Conservation (phyloP, 2,113 vertebrate species). For the Carassius auratus region DNA sequence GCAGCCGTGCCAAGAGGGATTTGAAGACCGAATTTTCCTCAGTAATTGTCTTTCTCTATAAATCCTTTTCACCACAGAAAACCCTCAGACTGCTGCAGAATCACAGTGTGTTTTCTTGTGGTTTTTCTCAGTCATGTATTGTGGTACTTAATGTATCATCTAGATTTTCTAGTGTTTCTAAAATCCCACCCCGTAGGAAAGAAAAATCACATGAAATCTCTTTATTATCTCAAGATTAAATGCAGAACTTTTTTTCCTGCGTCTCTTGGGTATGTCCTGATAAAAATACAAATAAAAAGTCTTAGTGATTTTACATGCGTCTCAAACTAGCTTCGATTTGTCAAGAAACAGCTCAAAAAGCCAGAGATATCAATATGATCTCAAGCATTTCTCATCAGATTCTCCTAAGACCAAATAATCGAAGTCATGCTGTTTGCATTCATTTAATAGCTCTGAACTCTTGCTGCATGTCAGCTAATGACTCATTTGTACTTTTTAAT, state of each 20-base stretch:
- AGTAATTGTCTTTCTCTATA: conserved; percentile 21
- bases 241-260: not conserved
- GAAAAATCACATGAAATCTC: not conserved
- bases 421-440: too few species aligned
- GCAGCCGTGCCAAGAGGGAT: conserved; percentile 10
- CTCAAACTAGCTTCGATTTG: not conserved
- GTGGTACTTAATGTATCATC: not conserved
- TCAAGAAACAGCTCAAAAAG: not conserved
- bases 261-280: not conserved
- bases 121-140: not conserved
- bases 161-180: not conserved
- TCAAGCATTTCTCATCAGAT: not conserved
- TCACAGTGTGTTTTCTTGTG: not conserved
- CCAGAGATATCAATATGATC: not conserved
- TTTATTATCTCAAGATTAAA: not conserved
- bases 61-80: not conserved
- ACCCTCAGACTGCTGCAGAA: not conserved
- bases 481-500: not conserved
- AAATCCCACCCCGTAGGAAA: not conserved
- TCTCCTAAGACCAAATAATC: not conserved
- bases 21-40: conserved; percentile 24
- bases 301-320: not conserved
- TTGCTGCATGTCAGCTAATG: not conserved
- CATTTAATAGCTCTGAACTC: not conserved
- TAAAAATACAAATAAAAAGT: not conserved